Percentiles rank a stretch among this genome's conserved stretches.
Evolutionary conservation across 2,888 invertebrate species (phyloP).

Genomic region (Himalopsyche kuldschensis): DNA sequence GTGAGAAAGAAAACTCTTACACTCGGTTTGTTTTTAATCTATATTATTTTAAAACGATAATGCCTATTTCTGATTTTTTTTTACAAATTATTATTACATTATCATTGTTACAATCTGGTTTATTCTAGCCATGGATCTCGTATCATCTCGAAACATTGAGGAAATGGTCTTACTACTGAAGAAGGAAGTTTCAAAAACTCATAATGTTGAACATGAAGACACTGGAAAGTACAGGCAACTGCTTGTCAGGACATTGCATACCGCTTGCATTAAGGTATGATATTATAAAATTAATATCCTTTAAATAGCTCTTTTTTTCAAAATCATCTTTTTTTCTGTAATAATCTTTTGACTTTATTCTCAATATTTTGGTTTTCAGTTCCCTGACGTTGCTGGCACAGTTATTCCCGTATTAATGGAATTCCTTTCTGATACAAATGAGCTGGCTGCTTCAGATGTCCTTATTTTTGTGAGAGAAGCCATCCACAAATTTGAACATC

Average conservation of each 20-base stretch:
- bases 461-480: conserved; percentile 94
- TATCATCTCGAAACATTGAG: conserved; percentile 88
- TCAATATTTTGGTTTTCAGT: conserved; percentile 49
- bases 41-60: not conserved
- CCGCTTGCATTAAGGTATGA: conserved; percentile 80
- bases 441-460: conserved; percentile 91
- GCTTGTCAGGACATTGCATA: conserved; percentile 91
- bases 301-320: conserved; percentile 4
- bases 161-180: conserved; percentile 92
- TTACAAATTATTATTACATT: not conserved
- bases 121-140: conserved; percentile 77
- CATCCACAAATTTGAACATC: conserved; percentile 86
- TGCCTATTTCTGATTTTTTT: not conserved
- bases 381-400: conserved; percentile 91
- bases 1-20: conserved; percentile 85
- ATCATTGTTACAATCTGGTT: not conserved
- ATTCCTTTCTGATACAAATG: conserved; percentile 86
- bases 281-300: not conserved
- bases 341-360: not conserved
- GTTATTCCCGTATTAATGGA: conserved; percentile 95
- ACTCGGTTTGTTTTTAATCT: conserved; percentile 54
- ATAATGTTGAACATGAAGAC: conserved; percentile 90
- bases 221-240: conserved; percentile 94
- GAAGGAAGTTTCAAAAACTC: conserved; percentile 90
- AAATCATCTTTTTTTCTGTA: too few species aligned